Evolutionary conservation across 2,797 vertebrate species (phyloP), one percentile per base, ranked within the genome.

Genomic region (Gallinago solitaria): DNA sequence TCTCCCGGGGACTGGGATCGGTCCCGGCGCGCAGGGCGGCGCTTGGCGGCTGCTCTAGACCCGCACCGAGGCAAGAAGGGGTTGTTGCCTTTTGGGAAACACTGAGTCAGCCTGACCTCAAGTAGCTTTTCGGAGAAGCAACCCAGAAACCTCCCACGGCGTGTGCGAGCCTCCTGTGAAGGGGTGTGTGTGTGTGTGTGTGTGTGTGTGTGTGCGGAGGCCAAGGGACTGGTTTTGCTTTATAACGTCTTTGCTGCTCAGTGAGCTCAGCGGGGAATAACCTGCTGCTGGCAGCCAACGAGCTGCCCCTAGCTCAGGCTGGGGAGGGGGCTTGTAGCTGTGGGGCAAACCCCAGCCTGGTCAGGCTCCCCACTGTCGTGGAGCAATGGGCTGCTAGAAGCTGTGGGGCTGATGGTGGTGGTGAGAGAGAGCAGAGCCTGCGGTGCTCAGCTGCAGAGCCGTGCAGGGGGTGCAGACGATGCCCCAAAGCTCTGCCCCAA

Each of bases 31-130:
- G 0, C 61, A 2, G 27, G 63, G 32, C 0, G 4, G 73, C 0
- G 53, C 65, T 70, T 33, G 51, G 75, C 0, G 2, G 19, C 63
- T 23, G 94, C 85, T 53, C 53, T 1, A 0, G 39, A 3, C 19
- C 69, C 7, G 77, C 50, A 16, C 61, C 2, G 30, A 70, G 69
- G 63, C 77, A 82, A 24, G 41, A 37, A 11, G 18, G 48, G 28
- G 27, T 2, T 5, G 5, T 15, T 51, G 83, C 59, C 39, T 84
- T 91, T 90, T 54, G 83, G 88, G 95, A 73, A 77, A 45, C 63
- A 54, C 59, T 80, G 64, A 94, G 83, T 90, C 94, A 95, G 70
- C 88, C 92, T 75, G 93, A 89, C 90, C 93, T 92, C 81, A 76
- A 84, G 71, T 1, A 41, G 61, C 83, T 83, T 51, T 61, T 5